Evolutionary conservation across 2,797 vertebrate species (phyloP), one percentile per base, ranked within the genome.

Genomic region (Diplodus puntazzo): DNA sequence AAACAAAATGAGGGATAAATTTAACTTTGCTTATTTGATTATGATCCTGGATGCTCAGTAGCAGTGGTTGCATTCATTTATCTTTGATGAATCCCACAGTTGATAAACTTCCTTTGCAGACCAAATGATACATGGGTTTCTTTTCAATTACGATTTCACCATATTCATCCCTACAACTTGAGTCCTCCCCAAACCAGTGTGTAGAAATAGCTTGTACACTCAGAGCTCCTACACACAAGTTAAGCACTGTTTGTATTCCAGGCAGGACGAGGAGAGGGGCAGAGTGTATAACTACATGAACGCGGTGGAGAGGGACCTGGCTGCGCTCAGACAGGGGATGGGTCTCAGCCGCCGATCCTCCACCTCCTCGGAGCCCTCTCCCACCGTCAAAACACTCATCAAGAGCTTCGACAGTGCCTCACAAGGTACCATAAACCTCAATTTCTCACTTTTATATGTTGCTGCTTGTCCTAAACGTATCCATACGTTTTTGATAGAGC

Each of bases 241-340:
- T 2, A 25, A 61, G 2, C 4, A 12, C 25, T 65, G 42, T 77
- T 1, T 65, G 75, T 76, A 86, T 84, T 30, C 20, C 82, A 98
- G 98, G 94, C 98, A 99, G 89, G 97, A 99, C 0, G 98, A 99
- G 86, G 98, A 99, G 76, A 92, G 97, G 21, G 97, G 98, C n/a
- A 90, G 98, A 62, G 97, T 99, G n/a, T 98, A 98, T 84, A 99
- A 98, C 93, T 99, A 98, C 90, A 98, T 98, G 97, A 98, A 98
- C 4, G 97, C 97, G 0, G 98, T 99, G 7, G 98, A 98, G 89
- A 94, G 98, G 79, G 98, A 99, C 83, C 73, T 99, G 87, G 98
- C 98, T 5, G 97, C 97, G 11, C 93, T 99, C 68, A 92, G 98
- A 60, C 98, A 99, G 85, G 97, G 98, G 11, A 98, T 99, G 97